Percentiles rank a stretch among this genome's conserved stretches.
phyloP scores from a whole-genome alignment of 2,797 vertebrate species.

The Neosilurus mollespiculum region DNA sequence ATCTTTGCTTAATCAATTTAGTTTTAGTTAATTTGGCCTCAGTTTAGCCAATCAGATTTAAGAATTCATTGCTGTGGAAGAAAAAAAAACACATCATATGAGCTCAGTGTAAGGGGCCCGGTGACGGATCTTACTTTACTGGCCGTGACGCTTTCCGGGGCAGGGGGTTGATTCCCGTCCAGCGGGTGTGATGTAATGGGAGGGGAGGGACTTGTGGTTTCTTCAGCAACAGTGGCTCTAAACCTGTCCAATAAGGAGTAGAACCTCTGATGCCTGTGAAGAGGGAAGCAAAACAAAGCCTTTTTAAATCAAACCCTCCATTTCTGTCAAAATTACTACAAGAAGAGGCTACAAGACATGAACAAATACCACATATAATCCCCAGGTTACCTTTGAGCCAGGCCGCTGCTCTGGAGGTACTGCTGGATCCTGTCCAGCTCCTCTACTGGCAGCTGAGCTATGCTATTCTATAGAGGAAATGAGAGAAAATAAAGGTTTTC shows the following conservation, averaged over 20 bases:
- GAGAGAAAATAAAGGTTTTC: background rate
- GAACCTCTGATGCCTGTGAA: constrained; percentile 90
- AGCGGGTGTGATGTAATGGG: constrained; percentile 88
- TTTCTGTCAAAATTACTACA: background rate
- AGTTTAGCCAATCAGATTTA: background rate
- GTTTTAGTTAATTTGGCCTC: too few relatives aligned
- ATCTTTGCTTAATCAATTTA: background rate
- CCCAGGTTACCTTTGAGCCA: constrained; percentile 85
- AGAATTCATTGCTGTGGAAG: background rate
- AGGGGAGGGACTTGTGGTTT: constrained; percentile 79
- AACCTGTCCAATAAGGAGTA: constrained; percentile 98
- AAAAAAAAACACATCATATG: background rate
- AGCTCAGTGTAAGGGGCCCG: background rate
- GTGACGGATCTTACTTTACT: constrained; percentile 80
- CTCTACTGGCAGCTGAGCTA: constrained; percentile 89
- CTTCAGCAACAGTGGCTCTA: constrained; percentile 83
- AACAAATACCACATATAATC: background rate
- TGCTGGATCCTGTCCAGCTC: constrained; percentile 93
- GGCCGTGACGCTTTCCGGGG: constrained; percentile 81
- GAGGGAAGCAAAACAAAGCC: background rate
- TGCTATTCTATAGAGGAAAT: constrained; percentile 81
- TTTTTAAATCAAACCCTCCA: background rate
- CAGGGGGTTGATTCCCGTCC: constrained; percentile 83
- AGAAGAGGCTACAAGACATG: background rate
- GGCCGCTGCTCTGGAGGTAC: constrained; percentile 87